A percentile compares a stretch with the other conserved stretches of the same genome.
These are phyloP conservation scores for Rhabdomys pumilio DNA, from an alignment of 2,797 vertebrate species.

Conservation along the genomic window DNA sequence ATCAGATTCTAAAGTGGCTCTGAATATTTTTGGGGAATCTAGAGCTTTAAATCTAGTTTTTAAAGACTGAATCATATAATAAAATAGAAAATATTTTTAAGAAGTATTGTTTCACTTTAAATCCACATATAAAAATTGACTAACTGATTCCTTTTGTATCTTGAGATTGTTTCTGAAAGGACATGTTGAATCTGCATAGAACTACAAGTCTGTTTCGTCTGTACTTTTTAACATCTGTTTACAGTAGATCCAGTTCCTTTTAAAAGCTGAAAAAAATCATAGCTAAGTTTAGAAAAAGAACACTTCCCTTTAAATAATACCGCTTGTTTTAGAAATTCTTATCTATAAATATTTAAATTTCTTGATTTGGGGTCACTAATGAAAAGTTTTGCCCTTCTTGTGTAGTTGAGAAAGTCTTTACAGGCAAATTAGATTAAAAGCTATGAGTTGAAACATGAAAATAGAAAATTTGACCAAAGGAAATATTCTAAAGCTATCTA, in stretches of 20 bases:
- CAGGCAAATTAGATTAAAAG: constrained; percentile 67
- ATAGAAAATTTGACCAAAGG: constrained; percentile 51
- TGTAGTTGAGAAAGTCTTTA: constrained; percentile 66
- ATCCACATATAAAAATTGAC: constrained; percentile 89
- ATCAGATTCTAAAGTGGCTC: constrained; percentile 71
- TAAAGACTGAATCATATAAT: constrained; percentile 72
- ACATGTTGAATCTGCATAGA: constrained; percentile 86
- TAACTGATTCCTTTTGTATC: constrained; percentile 88
- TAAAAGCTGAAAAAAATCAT: constrained; percentile 85
- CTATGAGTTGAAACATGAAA: constrained; percentile 67
- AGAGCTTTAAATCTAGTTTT: constrained; percentile 70
- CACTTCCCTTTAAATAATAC: constrained; percentile 70
- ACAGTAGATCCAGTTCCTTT: constrained; percentile 90
- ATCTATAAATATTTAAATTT: constrained; percentile 56
- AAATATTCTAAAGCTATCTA: constrained; percentile 16
- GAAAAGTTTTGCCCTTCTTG: constrained; percentile 16
- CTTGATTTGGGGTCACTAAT: constrained; percentile 65
- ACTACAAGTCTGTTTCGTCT: constrained; percentile 93
- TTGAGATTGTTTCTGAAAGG: constrained; percentile 84
- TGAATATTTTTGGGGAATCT: constrained; percentile 78
- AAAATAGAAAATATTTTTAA: constrained; percentile 76
- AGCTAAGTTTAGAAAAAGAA: constrained; percentile 82
- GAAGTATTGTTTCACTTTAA: constrained; percentile 88
- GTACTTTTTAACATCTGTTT: constrained; percentile 91
- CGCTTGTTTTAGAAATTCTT: neutral